Percentiles rank a stretch among this genome's conserved stretches.
Evolutionary conservation across 1,140 invertebrate species (phyloP).

Genomic region (Lerema accius): DNA sequence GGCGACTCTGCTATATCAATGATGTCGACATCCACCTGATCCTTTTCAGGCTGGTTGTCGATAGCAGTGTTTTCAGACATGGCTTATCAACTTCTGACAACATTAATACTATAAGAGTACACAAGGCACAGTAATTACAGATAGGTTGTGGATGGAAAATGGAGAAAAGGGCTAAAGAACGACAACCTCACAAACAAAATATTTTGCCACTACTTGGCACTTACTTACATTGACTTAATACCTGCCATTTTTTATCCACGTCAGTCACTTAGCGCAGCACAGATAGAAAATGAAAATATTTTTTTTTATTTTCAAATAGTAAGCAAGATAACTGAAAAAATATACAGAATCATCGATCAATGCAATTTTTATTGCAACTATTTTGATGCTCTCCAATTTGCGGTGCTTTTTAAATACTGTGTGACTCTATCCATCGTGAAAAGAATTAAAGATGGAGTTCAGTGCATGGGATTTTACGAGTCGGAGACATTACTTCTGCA

Average conservation of each 20-base stretch:
- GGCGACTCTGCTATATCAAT: conserved; percentile 61
- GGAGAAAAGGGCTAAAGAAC: conserved; percentile 23
- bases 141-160: conserved; percentile 23
- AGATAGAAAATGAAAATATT: conserved; percentile 32
- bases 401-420: too few species aligned
- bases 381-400: too few species aligned
- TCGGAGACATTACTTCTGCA: too few species aligned
- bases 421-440: too few species aligned
- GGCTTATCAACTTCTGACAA: conserved; percentile 51
- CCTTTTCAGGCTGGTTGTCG: conserved; percentile 59
- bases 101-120: conserved; percentile 62
- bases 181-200: conserved; percentile 44
- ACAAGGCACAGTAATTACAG: conserved; percentile 33
- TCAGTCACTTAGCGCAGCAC: conserved; percentile 48
- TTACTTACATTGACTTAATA: conserved; percentile 48
- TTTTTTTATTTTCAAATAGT: too few species aligned
- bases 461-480: too few species aligned
- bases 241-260: conserved; percentile 57
- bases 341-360: neutral
- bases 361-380: too few species aligned
- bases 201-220: conserved; percentile 64
- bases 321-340: too few species aligned
- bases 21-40: conserved; percentile 56
- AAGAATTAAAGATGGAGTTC: too few species aligned
- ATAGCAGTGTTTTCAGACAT: conserved; percentile 76